These are phyloP conservation scores for Chionodraco myersi DNA, from an alignment of 2,113 vertebrate genomes.

Conservation along the genomic window DNA sequence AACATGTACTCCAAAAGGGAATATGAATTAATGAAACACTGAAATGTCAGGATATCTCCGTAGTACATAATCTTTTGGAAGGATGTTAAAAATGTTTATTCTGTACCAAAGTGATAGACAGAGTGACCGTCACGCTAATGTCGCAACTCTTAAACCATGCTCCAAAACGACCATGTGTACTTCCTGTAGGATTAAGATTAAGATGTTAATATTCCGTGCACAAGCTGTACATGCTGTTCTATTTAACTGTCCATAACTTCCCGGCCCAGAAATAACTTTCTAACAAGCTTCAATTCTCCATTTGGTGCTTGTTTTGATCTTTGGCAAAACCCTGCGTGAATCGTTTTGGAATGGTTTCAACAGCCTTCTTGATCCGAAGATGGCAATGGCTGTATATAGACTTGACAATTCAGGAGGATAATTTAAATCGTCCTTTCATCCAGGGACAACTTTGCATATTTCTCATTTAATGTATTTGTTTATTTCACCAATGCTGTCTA, in stretches of 20 bases:
- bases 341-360: slow-evolving; percentile 50
- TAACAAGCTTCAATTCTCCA: slow-evolving; percentile 27
- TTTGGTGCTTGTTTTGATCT: slow-evolving; percentile 51
- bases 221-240: slow-evolving; percentile 2
- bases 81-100: too few relatives aligned
- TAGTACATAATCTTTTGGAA: too few relatives aligned
- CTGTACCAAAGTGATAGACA: too few relatives aligned
- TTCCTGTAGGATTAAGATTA: neutral
- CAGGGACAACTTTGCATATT: neutral
- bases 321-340: slow-evolving; percentile 23
- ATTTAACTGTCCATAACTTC: slow-evolving; percentile 14
- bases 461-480: neutral
- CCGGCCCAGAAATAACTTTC: slow-evolving; percentile 8
- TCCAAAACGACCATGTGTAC: too few relatives aligned
- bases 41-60: too few relatives aligned
- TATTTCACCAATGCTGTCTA: neutral
- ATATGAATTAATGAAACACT: too few relatives aligned
- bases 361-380: slow-evolving; percentile 46
- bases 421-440: slow-evolving; percentile 23
- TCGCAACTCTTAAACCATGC: too few relatives aligned
- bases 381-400: slow-evolving; percentile 21
- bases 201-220: slow-evolving; percentile 6
- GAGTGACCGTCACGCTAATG: too few relatives aligned
- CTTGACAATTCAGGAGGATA: slow-evolving; percentile 16
- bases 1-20: too few relatives aligned